phyloP scores from a whole-genome alignment of 2,888 invertebrate genomes.

The Epistrophe grossulariae region DNA sequence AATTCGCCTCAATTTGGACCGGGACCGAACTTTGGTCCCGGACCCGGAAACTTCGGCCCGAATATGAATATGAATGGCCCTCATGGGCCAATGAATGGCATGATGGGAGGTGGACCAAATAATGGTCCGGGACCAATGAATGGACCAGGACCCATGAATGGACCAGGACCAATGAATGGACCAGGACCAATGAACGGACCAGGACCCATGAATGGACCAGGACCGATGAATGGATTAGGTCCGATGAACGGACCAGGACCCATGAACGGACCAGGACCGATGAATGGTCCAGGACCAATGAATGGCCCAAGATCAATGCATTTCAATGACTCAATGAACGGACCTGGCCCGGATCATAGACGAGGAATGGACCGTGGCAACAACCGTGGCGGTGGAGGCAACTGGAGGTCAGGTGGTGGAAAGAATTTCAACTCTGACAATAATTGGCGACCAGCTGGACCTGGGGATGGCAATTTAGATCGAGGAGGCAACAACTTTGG shows the following conservation, averaged over 20 bases:
- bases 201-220: conserved; percentile 58
- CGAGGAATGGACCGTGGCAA: conserved; percentile 78
- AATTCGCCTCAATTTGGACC: conserved; percentile 65
- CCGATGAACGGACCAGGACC: conserved; percentile 59
- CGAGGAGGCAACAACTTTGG: conserved; percentile 75
- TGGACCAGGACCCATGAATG: conserved; percentile 54
- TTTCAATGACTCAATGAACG: conserved; percentile 47
- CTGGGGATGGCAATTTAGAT: conserved; percentile 79
- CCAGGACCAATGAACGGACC: conserved; percentile 63
- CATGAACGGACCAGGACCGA: conserved; percentile 33
- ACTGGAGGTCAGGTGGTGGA: conserved; percentile 82
- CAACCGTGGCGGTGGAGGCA: conserved; percentile 77
- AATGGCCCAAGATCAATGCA: conserved; percentile 64
- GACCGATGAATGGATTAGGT: conserved; percentile 44
- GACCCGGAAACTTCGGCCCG: conserved; percentile 62
- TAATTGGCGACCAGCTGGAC: conserved; percentile 85
- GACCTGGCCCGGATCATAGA: conserved; percentile 72
- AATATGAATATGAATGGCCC: conserved; percentile 68
- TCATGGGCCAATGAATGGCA: conserved; percentile 50
- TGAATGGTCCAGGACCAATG: conserved; percentile 55
- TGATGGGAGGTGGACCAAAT: conserved; percentile 34
- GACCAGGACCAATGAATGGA: conserved; percentile 50
- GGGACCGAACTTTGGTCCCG: conserved; percentile 57
- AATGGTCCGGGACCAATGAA: conserved; percentile 36
- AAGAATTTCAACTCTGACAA: conserved; percentile 84